Conservation (phyloP, 2,888 invertebrate species). For the Anorthoa munda region DNA sequence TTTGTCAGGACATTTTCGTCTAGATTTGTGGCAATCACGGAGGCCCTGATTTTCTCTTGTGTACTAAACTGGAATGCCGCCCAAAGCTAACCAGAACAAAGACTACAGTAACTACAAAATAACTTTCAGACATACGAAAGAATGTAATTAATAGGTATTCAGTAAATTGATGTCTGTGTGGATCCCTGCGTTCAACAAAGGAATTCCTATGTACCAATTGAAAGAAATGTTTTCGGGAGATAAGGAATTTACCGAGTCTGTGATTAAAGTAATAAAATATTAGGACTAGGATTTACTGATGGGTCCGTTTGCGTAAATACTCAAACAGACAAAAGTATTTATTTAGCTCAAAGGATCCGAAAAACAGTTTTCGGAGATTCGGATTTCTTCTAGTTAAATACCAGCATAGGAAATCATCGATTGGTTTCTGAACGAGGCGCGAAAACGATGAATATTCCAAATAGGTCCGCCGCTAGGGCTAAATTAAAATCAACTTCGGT, state of each 20-base stretch:
- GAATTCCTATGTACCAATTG: conserved; percentile 45
- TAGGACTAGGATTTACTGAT: conserved; percentile 28
- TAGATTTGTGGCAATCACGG: conserved; percentile 30
- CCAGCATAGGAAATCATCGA: conserved; percentile 26
- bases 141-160: conserved; percentile 63
- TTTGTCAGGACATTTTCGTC: conserved; percentile 15
- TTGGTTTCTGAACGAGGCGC: conserved; percentile 31
- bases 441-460: conserved; percentile 48
- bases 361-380: conserved; percentile 21
- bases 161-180: conserved; percentile 52
- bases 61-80: conserved; percentile 11
- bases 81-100: conserved; percentile 22
- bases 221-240: conserved; percentile 51
- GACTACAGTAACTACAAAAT: conserved; percentile 20
- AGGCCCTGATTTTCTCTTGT: conserved; percentile 23
- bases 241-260: conserved; percentile 33
- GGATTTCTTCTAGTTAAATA: conserved; percentile 26
- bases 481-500: conserved; percentile 48
- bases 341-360: conserved; percentile 33
- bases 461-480: conserved; percentile 24
- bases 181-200: conserved; percentile 41
- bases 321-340: conserved; percentile 25
- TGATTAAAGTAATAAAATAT: conserved; percentile 64
- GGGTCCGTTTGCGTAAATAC: conserved; percentile 14
- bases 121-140: conserved; percentile 46